Conservation (phyloP, 37 sponge, comb jelly and placozoan genomes). For the Halichondria panicea region DNA sequence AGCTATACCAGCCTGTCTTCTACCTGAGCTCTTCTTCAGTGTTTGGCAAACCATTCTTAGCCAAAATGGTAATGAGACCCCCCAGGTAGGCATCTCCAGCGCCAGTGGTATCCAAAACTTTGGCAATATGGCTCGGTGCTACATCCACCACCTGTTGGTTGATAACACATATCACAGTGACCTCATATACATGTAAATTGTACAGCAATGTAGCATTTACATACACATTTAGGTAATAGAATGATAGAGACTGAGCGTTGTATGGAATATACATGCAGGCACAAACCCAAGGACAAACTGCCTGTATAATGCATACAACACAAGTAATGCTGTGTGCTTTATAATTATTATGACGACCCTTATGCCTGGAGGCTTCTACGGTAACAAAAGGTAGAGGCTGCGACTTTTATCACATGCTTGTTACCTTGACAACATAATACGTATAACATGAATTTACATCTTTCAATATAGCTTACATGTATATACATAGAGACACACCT, state of each 20-base stretch:
- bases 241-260: too few relatives aligned
- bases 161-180: too few relatives aligned
- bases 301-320: too few relatives aligned
- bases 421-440: background rate
- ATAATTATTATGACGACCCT: background rate
- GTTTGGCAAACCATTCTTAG: constrained; percentile 37
- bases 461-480: background rate
- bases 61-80: constrained; percentile 62
- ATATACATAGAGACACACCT: constrained; percentile 28
- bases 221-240: too few relatives aligned
- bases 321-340: too few relatives aligned
- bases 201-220: too few relatives aligned
- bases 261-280: too few relatives aligned
- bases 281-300: too few relatives aligned
- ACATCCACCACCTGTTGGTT: constrained; percentile 62
- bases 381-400: background rate
- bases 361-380: background rate
- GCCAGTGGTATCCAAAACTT: constrained; percentile 85
- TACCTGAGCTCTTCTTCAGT: constrained; percentile 51
- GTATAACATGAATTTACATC: background rate
- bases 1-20: background rate
- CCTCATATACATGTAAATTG: too few relatives aligned
- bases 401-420: too few relatives aligned
- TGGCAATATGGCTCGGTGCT: constrained; percentile 29
- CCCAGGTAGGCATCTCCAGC: constrained; percentile 96